These are phyloP conservation scores for Rhodophaea formosa DNA, from an alignment of 2,888 invertebrate genomes.

Conservation along the genomic window DNA sequence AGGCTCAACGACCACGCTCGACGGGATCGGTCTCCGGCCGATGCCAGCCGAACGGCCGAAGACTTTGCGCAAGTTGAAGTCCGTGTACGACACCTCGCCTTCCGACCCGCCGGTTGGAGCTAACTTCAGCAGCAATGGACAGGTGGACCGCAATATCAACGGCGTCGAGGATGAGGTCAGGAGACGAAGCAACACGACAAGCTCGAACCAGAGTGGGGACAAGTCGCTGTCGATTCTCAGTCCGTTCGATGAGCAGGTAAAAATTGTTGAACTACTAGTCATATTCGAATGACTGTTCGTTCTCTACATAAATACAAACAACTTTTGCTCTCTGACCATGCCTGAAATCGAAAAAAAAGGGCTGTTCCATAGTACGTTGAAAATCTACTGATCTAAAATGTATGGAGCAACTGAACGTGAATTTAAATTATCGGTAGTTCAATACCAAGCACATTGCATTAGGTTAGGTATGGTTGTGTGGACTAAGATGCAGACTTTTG, in stretches of 20 bases:
- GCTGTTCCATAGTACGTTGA: too few relatives aligned
- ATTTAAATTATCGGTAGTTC: too few relatives aligned
- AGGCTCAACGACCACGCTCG: constrained; percentile 88
- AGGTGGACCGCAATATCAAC: constrained; percentile 56
- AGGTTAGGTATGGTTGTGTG: too few relatives aligned
- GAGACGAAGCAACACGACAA: constrained; percentile 66
- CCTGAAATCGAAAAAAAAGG: too few relatives aligned
- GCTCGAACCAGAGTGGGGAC: constrained; percentile 69
- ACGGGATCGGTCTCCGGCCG: constrained; percentile 82
- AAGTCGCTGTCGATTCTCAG: constrained; percentile 85
- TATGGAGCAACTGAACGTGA: too few relatives aligned
- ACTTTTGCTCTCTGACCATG: too few relatives aligned
- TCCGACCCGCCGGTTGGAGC: constrained; percentile 54
- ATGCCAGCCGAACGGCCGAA: constrained; percentile 86
- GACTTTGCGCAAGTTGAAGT: constrained; percentile 87
- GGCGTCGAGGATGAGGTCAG: constrained; percentile 77
- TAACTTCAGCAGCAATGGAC: constrained; percentile 70
- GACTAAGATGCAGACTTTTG: too few relatives aligned
- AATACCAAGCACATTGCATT: too few relatives aligned
- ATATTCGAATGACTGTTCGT: too few relatives aligned
- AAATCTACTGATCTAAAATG: too few relatives aligned
- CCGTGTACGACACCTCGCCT: constrained; percentile 84
- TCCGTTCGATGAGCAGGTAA: constrained; percentile 91
- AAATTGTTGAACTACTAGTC: constrained; percentile 11
- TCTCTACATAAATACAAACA: too few relatives aligned